Evolutionary conservation across 2,888 invertebrate species (phyloP).

Genomic region (Drosophila acutilabella): DNA sequence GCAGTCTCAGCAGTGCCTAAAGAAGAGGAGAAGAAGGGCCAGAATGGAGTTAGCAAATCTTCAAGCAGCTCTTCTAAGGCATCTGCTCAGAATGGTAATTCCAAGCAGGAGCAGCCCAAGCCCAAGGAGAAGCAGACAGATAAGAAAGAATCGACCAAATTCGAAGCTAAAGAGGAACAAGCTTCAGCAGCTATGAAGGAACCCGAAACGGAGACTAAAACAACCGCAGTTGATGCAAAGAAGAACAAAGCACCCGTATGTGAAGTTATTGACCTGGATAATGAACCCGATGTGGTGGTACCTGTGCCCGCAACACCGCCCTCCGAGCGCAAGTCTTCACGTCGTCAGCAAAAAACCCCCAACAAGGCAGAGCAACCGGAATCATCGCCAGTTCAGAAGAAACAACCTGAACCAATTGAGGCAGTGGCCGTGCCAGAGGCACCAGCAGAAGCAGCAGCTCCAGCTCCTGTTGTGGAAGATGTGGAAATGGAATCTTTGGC

Average conservation of each 20-base stretch:
- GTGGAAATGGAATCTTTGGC: conserved; percentile 78
- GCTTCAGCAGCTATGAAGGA: conserved; percentile 25
- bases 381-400: conserved; percentile 22
- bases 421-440: neutral
- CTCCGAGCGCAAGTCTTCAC: conserved; percentile 66
- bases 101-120: conserved; percentile 54
- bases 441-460: neutral
- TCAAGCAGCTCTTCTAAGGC: conserved; percentile 59
- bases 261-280: conserved; percentile 13
- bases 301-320: conserved; percentile 46
- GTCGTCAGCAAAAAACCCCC: conserved; percentile 57
- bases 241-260: conserved; percentile 16
- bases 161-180: conserved; percentile 26
- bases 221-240: conserved; percentile 28
- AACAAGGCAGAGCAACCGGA: conserved; percentile 26
- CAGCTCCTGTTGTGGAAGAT: conserved; percentile 59
- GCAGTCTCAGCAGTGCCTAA: conserved; percentile 40
- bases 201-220: conserved; percentile 27
- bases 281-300: neutral
- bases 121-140: conserved; percentile 45
- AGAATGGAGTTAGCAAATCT: conserved; percentile 73
- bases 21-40: conserved; percentile 70
- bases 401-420: neutral
- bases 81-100: conserved; percentile 54
- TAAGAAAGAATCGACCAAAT: conserved; percentile 31